Base-by-base conservation (phyloP, 2,888 invertebrate genomes). In the Drosophila nigritarsus region DNA sequence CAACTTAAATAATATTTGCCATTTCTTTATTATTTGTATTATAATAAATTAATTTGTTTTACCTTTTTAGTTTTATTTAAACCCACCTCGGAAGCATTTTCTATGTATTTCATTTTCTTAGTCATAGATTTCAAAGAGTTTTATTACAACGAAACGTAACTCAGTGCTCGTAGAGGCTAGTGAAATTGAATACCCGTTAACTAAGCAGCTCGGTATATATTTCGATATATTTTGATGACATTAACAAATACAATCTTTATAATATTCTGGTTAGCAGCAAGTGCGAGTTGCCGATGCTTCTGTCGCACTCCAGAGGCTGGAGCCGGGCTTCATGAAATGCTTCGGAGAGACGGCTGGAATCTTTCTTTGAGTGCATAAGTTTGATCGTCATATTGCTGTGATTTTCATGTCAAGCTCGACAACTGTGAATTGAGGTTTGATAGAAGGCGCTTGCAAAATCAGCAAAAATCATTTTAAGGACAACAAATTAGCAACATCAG, bases 1-100 rank as follows among this genome's bases (percentile, higher is more conserved):
- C n/a, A 62, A 38, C 64, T 49, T 18, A 18, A 65, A 15, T 13
- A 24, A 27, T 24, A 45, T 15, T 15, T 24, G 15, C 13, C 2
- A 18, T 34, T 51, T 20, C n/a, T 20, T 9, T 20, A 34, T 36
- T 49, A 30, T 50, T 38, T 38, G 11, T 8, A 18, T 45, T 49
- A 49, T 62, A 40, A 38, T 54, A 6, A 29, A 36, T 36, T 55
- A 50, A 49, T 64, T 55, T 34, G 38, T 61, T 50, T 56, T 59
- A 40, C 38, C n/a, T 32, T 49, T 50, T 69, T 42, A n/a, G 60
- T 40, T 59, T 59, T n/a, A 4, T 38, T 36, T 24, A 15, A 27
- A 27, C 27, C 24, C 9, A 24, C 34, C 34, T 24, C 8, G 15
- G 1, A n/a, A 36, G 11, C 36, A 36, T 36, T 18, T 27, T 13